Percentiles rank a stretch among this genome's conserved stretches.
Conservation (phyloP, 2,888 invertebrate genomes). For the Lasioglossum morio region DNA sequence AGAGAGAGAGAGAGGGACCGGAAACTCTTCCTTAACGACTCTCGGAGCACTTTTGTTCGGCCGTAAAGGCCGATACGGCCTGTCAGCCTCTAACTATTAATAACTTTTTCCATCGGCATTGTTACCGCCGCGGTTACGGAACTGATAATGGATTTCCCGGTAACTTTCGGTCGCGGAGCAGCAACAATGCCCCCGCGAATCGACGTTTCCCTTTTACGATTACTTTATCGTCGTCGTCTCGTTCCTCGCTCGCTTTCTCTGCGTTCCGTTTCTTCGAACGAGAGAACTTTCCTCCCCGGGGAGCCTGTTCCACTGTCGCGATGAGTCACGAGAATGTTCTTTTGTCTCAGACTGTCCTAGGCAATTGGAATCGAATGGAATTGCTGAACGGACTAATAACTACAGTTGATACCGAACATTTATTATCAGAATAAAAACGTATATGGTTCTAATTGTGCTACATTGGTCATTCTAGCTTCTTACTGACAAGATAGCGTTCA, state of each 20-base stretch:
- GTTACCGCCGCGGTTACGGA: constrained; percentile 33
- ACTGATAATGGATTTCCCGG: constrained; percentile 56
- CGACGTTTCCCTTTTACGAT: constrained; percentile 23
- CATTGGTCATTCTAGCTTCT: neutral
- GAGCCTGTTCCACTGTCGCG: neutral
- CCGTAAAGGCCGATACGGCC: constrained; percentile 54
- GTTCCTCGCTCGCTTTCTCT: neutral
- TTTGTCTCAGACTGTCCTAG: neutral
- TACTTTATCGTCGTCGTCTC: neutral
- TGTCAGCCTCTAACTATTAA: constrained; percentile 61
- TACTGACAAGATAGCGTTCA: neutral
- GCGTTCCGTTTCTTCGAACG: neutral
- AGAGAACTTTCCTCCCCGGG: neutral
- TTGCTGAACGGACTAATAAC: neutral
- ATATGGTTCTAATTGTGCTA: neutral
- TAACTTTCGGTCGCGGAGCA: neutral
- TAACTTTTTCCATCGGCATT: constrained; percentile 62
- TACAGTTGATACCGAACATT: neutral
- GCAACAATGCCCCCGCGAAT: constrained; percentile 23
- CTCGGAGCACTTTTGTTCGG: constrained; percentile 49
- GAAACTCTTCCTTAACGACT: constrained; percentile 62
- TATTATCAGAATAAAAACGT: neutral
- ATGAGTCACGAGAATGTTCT: constrained; percentile 2
- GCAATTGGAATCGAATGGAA: neutral
- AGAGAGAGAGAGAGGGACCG: constrained; percentile 32